These are phyloP conservation scores for Lutra lutra DNA, from an alignment of 2,797 vertebrate genomes.

Conservation along the genomic window DNA sequence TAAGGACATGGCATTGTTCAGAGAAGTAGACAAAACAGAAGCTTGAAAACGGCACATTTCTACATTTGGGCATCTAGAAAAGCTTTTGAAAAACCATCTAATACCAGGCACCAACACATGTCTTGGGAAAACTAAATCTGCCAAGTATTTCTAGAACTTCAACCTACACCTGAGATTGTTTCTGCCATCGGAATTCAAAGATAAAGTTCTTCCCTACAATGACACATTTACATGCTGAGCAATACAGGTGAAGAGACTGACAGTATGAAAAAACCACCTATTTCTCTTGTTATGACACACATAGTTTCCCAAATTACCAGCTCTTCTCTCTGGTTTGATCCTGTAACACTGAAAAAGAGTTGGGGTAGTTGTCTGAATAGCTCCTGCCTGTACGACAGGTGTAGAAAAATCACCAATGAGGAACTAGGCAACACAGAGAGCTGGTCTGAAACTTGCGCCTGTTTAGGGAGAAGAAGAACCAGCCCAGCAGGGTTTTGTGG, in stretches of 20 bases:
- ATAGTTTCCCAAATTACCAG: background rate
- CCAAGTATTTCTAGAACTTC: background rate
- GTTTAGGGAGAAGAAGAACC: slow-evolving; percentile 16
- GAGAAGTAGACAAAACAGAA: slow-evolving; percentile 18
- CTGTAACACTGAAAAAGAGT: background rate
- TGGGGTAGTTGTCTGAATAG: background rate
- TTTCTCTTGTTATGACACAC: background rate
- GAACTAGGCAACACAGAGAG: background rate
- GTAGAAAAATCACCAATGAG: background rate
- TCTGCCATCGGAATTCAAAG: background rate
- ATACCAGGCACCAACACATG: background rate
- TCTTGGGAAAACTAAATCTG: slow-evolving; percentile 8
- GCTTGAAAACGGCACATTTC: background rate
- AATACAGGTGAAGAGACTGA: background rate
- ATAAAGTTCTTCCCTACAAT: slow-evolving; percentile 36
- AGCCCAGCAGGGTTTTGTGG: background rate
- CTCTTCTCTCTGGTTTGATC: slow-evolving; percentile 12
- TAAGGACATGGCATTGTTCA: background rate
- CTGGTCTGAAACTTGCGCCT: background rate
- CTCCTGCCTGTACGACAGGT: background rate
- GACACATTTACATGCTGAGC: background rate
- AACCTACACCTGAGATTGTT: background rate
- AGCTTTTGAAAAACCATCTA: slow-evolving; percentile 27
- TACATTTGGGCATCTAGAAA: slow-evolving; percentile 23
- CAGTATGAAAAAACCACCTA: background rate